Evolutionary conservation across 2,888 invertebrate species (phyloP).

Genomic region (Lacanobia oleracea): DNA sequence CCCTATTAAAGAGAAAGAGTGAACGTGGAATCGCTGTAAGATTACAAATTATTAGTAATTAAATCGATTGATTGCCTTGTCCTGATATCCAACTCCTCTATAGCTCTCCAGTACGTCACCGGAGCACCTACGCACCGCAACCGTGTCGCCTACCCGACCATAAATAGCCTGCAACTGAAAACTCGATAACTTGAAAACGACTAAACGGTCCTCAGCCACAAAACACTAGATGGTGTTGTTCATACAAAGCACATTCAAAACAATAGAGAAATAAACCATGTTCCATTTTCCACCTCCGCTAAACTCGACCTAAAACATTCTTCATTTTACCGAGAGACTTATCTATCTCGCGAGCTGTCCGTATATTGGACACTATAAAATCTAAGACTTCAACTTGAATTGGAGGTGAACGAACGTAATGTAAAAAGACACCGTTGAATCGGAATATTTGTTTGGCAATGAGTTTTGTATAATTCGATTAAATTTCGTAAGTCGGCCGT

Average conservation of each 20-base stretch:
- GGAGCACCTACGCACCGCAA: constrained; percentile 75
- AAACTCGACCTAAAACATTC: constrained; percentile 73
- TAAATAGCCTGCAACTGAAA: constrained; percentile 78
- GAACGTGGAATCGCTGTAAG: constrained; percentile 10
- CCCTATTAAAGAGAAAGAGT: not conserved
- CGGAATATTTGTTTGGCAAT: constrained; percentile 75
- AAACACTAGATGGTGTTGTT: constrained; percentile 67
- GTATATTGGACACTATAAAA: constrained; percentile 69
- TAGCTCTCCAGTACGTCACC: constrained; percentile 67
- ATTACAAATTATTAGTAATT: constrained; percentile 29
- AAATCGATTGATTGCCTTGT: constrained; percentile 67
- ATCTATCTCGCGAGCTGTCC: constrained; percentile 68
- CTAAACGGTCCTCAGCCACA: constrained; percentile 71
- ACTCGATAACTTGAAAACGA: constrained; percentile 77
- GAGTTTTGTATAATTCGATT: constrained; percentile 82
- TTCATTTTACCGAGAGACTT: constrained; percentile 68
- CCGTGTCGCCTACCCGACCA: constrained; percentile 71
- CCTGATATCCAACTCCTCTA: constrained; percentile 68
- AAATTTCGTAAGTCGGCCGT: constrained; percentile 81
- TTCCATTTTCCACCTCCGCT: constrained; percentile 80
- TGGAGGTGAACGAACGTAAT: constrained; percentile 71
- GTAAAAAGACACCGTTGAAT: constrained; percentile 70
- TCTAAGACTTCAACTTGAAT: constrained; percentile 46
- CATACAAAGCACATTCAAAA: constrained; percentile 79
- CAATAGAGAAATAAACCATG: constrained; percentile 87